These are phyloP conservation scores for Catocala nupta DNA, from an alignment of 2,888 invertebrate species.

Conservation along the genomic window DNA sequence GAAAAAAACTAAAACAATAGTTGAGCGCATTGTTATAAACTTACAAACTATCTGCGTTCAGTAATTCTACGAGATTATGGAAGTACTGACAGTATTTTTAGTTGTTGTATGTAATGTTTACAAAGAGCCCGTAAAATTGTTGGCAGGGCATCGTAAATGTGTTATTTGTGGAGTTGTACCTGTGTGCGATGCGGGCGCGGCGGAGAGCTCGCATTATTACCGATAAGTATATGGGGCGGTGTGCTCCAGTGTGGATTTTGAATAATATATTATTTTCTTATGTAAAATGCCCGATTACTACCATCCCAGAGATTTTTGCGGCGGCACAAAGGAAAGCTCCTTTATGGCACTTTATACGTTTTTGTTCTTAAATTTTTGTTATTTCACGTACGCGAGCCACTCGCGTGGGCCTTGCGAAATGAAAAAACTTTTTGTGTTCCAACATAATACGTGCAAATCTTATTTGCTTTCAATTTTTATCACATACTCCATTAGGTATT, in stretches of 20 bases:
- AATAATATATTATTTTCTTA: constrained; percentile 87
- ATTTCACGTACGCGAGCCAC: constrained; percentile 59
- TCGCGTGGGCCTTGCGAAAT: constrained; percentile 57
- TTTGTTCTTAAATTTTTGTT: constrained; percentile 79
- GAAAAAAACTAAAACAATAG: too few species aligned
- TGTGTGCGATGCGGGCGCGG: constrained; percentile 36
- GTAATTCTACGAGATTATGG: too few species aligned
- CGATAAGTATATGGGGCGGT: constrained; percentile 83
- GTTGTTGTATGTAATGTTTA: not conserved
- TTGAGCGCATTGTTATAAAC: too few species aligned
- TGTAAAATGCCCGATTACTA: constrained; percentile 87
- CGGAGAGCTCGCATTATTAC: constrained; percentile 79
- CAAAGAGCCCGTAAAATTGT: not conserved
- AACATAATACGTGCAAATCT: constrained; percentile 44
- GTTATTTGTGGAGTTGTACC: constrained; percentile 32
- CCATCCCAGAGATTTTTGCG: constrained; percentile 82
- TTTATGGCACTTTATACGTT: constrained; percentile 84
- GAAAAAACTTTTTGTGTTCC: constrained; percentile 63
- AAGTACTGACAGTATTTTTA: too few species aligned
- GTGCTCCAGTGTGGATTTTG: constrained; percentile 83
- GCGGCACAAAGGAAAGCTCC: constrained; percentile 77
- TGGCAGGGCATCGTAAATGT: constrained; percentile 27
- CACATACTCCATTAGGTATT: constrained; percentile 35
- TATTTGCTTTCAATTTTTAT: constrained; percentile 48
- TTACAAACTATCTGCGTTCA: too few species aligned